A percentile compares a stretch with the other conserved stretches of the same genome.
Conservation (phyloP, 2,113 vertebrate genomes). For the Falco punctatus region DNA sequence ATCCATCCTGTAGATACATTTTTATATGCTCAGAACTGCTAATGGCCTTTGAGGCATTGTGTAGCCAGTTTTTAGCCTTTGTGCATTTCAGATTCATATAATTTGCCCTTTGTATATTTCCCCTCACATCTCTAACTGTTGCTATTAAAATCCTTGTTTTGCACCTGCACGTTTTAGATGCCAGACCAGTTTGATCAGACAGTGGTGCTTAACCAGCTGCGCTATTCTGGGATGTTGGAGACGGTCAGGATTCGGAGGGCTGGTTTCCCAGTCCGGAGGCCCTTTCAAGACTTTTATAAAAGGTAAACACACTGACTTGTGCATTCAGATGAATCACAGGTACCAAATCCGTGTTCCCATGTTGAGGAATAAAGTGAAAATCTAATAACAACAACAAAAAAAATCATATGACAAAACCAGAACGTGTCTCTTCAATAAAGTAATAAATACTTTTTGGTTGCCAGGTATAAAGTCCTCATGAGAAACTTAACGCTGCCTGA, state of each 20-base stretch:
- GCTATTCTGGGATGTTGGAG: slow-evolving; percentile 97
- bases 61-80: neutral
- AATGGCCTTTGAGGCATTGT: neutral
- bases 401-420: neutral
- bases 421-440: neutral
- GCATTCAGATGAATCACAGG: neutral
- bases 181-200: slow-evolving; percentile 95
- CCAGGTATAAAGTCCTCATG: slow-evolving; percentile 91
- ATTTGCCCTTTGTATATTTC: neutral
- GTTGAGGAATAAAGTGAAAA: neutral
- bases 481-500: slow-evolving; percentile 74
- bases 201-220: slow-evolving; percentile 94
- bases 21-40: neutral
- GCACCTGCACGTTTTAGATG: slow-evolving; percentile 78
- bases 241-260: slow-evolving; percentile 92
- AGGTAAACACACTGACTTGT: slow-evolving; percentile 75
- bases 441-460: neutral
- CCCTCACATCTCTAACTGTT: neutral
- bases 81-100: neutral
- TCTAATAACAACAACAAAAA: neutral
- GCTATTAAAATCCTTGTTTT: neutral
- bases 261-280: slow-evolving; percentile 90
- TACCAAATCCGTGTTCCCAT: neutral
- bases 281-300: slow-evolving; percentile 91
- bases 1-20: neutral